These are phyloP conservation scores for Ferrisia virgata DNA, from an alignment of 2,888 invertebrate genomes.

Conservation along the genomic window DNA sequence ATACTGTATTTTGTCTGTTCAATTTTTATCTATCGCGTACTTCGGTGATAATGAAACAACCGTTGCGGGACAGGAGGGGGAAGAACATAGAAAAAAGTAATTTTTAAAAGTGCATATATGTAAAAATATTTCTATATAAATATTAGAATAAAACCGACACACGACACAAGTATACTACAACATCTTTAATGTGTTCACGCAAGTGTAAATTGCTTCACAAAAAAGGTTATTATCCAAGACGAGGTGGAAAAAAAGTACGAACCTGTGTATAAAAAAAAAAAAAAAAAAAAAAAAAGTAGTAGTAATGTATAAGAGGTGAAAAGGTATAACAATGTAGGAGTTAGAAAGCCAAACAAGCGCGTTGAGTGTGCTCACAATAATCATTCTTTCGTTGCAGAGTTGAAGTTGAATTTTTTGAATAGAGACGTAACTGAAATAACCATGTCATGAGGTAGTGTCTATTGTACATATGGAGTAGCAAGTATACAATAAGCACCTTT, in stretches of 20 bases:
- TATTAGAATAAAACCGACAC: constrained; percentile 21
- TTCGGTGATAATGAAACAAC: neutral
- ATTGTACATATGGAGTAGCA: constrained; percentile 27
- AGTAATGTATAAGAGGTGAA: neutral
- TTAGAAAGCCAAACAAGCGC: constrained; percentile 39
- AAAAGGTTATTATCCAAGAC: constrained; percentile 35
- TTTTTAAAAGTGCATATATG: constrained; percentile 26
- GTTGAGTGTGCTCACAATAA: constrained; percentile 3
- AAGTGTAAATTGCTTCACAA: constrained; percentile 41
- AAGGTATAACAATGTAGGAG: constrained; percentile 38
- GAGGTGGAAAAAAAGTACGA: neutral
- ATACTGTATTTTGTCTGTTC: too few species aligned
- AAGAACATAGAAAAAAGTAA: constrained; percentile 38
- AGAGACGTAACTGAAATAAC: constrained; percentile 40
- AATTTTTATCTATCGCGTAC: too few species aligned
- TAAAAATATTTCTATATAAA: constrained; percentile 10
- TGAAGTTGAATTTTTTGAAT: constrained; percentile 28
- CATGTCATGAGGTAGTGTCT: constrained; percentile 36
- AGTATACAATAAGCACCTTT: constrained; percentile 39
- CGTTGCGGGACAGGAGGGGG: neutral
- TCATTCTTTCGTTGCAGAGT: neutral
- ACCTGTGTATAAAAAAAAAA: too few species aligned
- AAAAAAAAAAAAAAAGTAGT: constrained; percentile 10
- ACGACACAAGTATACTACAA: too few species aligned
- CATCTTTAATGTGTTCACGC: constrained; percentile 28